Conservation (phyloP, 1,140 invertebrate species). For the Drosophila aff. region DNA sequence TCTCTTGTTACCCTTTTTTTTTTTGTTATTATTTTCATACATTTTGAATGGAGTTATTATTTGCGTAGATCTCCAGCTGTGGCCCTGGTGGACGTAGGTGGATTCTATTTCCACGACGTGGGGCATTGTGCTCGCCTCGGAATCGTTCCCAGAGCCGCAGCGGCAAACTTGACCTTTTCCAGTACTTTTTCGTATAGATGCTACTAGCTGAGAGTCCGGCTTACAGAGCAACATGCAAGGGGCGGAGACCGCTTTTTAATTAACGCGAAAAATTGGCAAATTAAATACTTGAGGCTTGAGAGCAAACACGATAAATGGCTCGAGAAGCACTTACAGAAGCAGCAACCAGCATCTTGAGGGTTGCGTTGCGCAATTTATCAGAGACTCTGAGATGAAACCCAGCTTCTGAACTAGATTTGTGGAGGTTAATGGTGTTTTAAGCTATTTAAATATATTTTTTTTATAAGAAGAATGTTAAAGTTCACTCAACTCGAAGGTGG, state of each 20-base stretch:
- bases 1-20: slow-evolving; percentile 16
- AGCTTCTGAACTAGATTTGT: slow-evolving; percentile 10
- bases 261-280: slow-evolving; percentile 54
- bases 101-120: slow-evolving; percentile 38
- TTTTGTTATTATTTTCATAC: not conserved
- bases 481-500: slow-evolving; percentile 16
- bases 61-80: slow-evolving; percentile 30
- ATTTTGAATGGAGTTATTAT: slow-evolving; percentile 22
- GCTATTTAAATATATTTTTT: not conserved
- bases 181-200: slow-evolving; percentile 17
- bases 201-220: slow-evolving; percentile 7
- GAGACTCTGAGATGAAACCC: not conserved
- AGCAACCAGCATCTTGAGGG: slow-evolving; percentile 12
- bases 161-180: slow-evolving; percentile 69
- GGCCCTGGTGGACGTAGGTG: slow-evolving; percentile 31
- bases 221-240: slow-evolving; percentile 48
- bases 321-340: slow-evolving; percentile 35
- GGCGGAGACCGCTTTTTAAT: slow-evolving; percentile 47
- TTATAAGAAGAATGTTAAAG: slow-evolving; percentile 17
- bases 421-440: slow-evolving; percentile 2
- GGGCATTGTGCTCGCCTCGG: slow-evolving; percentile 31
- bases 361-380: slow-evolving; percentile 11
- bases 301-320: slow-evolving; percentile 12
- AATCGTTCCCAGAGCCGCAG: slow-evolving; percentile 45
- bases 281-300: slow-evolving; percentile 34